Percentiles rank a stretch among this genome's conserved stretches.
phyloP scores from a whole-genome alignment of 2,797 vertebrate species.

The Dryobates pubescens region DNA sequence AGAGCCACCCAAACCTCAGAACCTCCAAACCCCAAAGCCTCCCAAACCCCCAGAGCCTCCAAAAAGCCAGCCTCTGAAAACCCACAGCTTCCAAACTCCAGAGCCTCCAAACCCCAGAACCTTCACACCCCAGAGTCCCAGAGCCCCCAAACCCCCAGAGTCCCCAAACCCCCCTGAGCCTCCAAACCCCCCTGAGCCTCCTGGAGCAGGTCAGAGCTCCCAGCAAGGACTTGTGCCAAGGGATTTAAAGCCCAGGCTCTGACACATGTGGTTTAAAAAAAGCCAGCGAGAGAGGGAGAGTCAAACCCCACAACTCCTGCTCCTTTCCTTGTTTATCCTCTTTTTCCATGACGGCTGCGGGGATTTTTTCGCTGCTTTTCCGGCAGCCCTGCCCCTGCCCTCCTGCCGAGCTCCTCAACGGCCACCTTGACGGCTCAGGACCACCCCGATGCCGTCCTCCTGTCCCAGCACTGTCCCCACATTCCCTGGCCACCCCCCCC shows the following conservation, averaged over 20 bases:
- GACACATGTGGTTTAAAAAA: background rate
- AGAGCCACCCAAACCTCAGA: no score
- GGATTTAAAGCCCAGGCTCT: conserved; percentile 20
- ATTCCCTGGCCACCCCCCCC: background rate
- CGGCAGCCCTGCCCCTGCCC: background rate
- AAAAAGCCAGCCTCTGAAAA: no score
- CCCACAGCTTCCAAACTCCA: no score
- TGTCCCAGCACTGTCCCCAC: background rate
- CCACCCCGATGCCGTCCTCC: background rate
- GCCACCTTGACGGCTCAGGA: background rate
- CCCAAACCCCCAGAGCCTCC: no score
- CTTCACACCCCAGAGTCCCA: no score
- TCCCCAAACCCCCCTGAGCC: background rate
- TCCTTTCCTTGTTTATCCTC: conserved; percentile 56
- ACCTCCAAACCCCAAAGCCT: no score
- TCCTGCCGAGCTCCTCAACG: background rate
- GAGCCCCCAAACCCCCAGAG: background rate
- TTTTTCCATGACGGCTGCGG: conserved; percentile 56
- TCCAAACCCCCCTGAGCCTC: background rate
- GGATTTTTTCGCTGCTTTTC: conserved; percentile 22
- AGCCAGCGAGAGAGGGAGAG: background rate
- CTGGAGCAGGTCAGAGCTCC: background rate
- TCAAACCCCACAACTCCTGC: background rate
- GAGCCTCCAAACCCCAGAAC: no score
- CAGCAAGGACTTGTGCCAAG: background rate